A percentile compares a stretch with the other conserved stretches of the same genome.
Evolutionary conservation across 1,140 invertebrate species (phyloP).

Genomic region (Lasaia peninsularis): DNA sequence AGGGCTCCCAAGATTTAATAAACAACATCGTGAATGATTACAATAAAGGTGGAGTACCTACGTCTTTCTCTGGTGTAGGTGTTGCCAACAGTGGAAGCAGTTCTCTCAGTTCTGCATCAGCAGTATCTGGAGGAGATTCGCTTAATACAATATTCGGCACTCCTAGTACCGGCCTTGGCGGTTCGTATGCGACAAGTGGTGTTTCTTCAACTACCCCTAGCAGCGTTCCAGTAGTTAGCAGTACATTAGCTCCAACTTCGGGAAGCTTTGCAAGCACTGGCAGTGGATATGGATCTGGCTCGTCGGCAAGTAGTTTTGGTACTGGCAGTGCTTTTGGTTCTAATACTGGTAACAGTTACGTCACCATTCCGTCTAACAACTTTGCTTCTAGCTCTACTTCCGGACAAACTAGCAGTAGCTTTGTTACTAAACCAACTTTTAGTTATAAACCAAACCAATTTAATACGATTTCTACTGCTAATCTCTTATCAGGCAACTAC

Average conservation of each 20-base stretch:
- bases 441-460: not conserved
- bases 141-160: not conserved
- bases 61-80: conserved; percentile 33
- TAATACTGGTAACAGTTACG: not conserved
- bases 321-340: conserved; percentile 3
- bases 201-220: conserved; percentile 20
- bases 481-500: not conserved
- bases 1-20: conserved; percentile 56
- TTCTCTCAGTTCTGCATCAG: conserved; percentile 11
- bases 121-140: not conserved
- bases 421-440: conserved; percentile 1
- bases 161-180: not conserved
- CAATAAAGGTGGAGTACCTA: conserved; percentile 42
- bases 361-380: not conserved
- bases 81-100: conserved; percentile 11
- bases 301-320: conserved; percentile 1
- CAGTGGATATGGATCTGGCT: conserved; percentile 1
- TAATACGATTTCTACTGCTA: conserved; percentile 10
- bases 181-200: not conserved
- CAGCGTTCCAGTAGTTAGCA: conserved; percentile 5
- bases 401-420: not conserved
- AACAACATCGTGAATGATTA: conserved; percentile 62
- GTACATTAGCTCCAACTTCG: conserved; percentile 5
- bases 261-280: conserved; percentile 14
- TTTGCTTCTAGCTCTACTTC: not conserved